Base-by-base conservation (phyloP, 2,888 invertebrate species). In the Lithosia quadra region DNA sequence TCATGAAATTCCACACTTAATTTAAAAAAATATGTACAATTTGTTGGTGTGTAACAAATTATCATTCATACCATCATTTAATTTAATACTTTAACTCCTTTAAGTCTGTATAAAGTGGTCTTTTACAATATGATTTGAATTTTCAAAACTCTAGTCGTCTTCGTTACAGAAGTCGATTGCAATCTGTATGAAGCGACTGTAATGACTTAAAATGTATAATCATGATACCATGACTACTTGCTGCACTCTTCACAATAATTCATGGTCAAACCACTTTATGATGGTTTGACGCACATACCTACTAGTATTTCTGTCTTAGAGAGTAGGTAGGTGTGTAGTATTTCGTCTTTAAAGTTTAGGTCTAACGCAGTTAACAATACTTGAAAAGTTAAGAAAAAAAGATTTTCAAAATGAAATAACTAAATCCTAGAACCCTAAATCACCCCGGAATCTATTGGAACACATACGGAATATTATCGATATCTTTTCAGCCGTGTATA, bases 161-260 rank as follows among this genome's bases (percentile, higher is more conserved):
- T 58, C 63, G 69, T 67, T 68, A 39, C 58, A 24, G 39, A 64
- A 34, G 60, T 63, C 63, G 72, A 70, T 72, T 71, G 56, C 68
- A 62, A 66, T 68, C 65, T 66, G 21, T 43, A 36, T 49, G 61
- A 59, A 65, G 60, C 62, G 33, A 34, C 64, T 66, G 58, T 84
- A 84, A 79, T 73, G 53, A 74, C 75, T 72, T 67, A 77, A 76
- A 82, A 74, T 74, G 68, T 79, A 70, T 77, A 82, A 83, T 84
- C 76, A 75, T 73, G 59, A 75, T 80, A 77, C 77, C 71, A 63
- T 70, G 66, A 68, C 63, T 68, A 66, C 66, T 73, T 58, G 57
- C 33, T 63, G 73, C 63, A 70, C 72, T 74, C 67, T 69, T 76
- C 65, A 76, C 75, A 75, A 72, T 71, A 75, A 72, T 74, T 79